These are phyloP conservation scores for Caenorhabditis sp. DNA, from an alignment of 2,888 invertebrate genomes.

Conservation along the genomic window DNA sequence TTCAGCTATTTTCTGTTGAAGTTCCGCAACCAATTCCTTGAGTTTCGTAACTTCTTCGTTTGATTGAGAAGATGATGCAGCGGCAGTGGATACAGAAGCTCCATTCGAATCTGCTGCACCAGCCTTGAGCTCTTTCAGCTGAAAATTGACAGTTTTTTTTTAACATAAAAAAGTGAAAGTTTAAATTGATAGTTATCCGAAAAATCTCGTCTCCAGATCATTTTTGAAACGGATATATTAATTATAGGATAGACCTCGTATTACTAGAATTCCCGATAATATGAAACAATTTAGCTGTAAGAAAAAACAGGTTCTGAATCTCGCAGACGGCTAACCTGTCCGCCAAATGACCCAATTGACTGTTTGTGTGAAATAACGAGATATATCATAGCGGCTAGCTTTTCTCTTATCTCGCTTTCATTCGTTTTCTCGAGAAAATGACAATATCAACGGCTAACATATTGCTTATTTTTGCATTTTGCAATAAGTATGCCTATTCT, in stretches of 20 bases:
- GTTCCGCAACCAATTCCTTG: conserved; percentile 13
- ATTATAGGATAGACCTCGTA: not conserved
- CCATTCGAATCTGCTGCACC: not conserved
- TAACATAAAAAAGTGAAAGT: too few species aligned
- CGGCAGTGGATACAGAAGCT: not conserved
- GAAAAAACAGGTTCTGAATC: conserved; percentile 25
- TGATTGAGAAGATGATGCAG: not conserved
- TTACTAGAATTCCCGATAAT: not conserved
- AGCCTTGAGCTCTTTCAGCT: not conserved
- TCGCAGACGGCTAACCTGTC: conserved; percentile 40
- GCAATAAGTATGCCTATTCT: not conserved
- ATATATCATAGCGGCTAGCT: conserved; percentile 17
- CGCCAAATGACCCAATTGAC: conserved; percentile 40
- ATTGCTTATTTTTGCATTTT: conserved; percentile 8
- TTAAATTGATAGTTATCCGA: too few species aligned
- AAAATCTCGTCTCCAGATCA: too few species aligned
- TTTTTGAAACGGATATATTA: not conserved
- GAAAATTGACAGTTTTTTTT: too few species aligned
- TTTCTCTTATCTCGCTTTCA: conserved; percentile 15
- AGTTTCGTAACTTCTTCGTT: not conserved
- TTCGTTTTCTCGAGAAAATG: conserved; percentile 4
- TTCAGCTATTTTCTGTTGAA: conserved; percentile 11
- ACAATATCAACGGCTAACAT: conserved; percentile 8
- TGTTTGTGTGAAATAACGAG: conserved; percentile 21
- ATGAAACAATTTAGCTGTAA: not conserved